phyloP scores from a whole-genome alignment of 2,113 vertebrate genomes.

The Corythoichthys intestinalis region DNA sequence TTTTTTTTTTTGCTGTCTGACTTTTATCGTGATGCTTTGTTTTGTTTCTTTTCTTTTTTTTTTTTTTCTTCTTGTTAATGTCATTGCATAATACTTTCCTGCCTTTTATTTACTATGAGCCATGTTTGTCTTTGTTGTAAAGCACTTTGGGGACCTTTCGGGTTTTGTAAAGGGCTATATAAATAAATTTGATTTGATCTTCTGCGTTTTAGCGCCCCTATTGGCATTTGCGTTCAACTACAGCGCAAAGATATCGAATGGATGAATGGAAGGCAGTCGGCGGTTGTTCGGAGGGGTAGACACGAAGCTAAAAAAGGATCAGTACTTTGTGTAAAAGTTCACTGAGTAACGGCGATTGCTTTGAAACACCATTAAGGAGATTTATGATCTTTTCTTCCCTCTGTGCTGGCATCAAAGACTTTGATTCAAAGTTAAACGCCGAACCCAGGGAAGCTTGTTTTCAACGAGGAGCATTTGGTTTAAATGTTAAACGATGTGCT shows the following conservation, averaged over 20 bases:
- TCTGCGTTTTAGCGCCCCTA: not conserved
- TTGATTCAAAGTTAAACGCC: not conserved
- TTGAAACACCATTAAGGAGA: conserved; percentile 11
- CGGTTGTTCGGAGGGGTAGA: not conserved
- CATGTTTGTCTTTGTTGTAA: no score
- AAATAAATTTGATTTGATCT: no score
- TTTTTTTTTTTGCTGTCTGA: no score
- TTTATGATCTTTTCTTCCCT: not conserved
- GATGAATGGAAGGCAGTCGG: conserved; percentile 6
- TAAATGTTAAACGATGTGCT: not conserved
- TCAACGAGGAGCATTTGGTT: not conserved
- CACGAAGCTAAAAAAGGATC: conserved; percentile 2
- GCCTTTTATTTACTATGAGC: no score
- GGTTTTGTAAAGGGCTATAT: no score
- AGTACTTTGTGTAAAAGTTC: not conserved
- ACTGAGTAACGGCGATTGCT: not conserved
- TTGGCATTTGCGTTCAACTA: not conserved
- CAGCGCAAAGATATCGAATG: not conserved
- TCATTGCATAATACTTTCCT: no score
- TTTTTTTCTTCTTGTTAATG: no score
- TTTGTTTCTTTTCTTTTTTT: no score
- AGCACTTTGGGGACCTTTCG: no score
- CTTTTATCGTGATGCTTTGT: no score
- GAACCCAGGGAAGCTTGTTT: not conserved
- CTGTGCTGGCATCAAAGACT: not conserved